Base-by-base conservation (phyloP, 2,797 vertebrate species). In the Spatula versicolor region DNA sequence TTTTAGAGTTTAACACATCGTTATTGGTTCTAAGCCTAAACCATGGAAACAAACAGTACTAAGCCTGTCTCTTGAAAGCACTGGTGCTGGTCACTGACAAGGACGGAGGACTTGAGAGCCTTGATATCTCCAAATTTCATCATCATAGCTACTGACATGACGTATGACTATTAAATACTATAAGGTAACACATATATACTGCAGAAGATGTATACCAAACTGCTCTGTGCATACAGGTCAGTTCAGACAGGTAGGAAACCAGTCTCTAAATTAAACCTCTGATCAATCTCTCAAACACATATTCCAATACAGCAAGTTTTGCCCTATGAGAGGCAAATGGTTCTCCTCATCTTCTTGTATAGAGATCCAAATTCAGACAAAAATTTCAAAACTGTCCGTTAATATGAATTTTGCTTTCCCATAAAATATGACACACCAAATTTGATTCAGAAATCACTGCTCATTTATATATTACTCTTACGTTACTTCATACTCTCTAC, bases 311-410 rank as follows among this genome's bases (percentile, higher is more conserved):
- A 71, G 15, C 58, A 89, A 7, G 1, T 12, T 59, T 88, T 82
- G 15, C 17, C 12, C 9, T 48, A 6, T 43, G 13, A 74, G 62
- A 39, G 3, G 6, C 6, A 59, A 80, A 11, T 30, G 6, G 0
- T 66, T 91, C 91, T 80, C 31, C 28, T 74, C 2, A 41, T 60
- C 14, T 73, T 92, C 22, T 37, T 85, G 2, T 46, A 52, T 10
- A 80, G 18, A 89, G 31, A 77, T 9, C 1, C 8, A 77, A 43
- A 78, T n/a, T 78, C 4, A 67, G 25, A n/a, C 58, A 60, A 52
- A 83, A 14, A 62, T 4, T 68, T 50, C 26, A 3, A 9, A 78
- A 84, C 48, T 3, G 1, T 12, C 4, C 41, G 1, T 37, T 60
- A 75, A 50, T 52, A 4, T 52, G 7, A 74, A 21, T 0, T 74